Evolutionary conservation across 2,888 invertebrate genomes (phyloP).

Genomic region (Mechanitis mazaeus): DNA sequence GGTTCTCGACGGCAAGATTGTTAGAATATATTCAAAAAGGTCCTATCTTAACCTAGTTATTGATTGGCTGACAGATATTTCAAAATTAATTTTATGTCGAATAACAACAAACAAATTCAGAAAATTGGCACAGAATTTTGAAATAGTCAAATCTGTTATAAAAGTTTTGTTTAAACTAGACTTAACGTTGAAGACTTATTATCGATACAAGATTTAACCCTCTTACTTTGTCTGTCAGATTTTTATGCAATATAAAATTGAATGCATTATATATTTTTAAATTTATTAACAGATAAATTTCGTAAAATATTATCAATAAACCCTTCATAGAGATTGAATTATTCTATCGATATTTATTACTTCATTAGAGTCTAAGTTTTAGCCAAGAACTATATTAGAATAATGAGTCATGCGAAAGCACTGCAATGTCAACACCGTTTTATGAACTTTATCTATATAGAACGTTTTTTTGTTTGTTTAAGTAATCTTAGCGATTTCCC

Average conservation of each 20-base stretch:
- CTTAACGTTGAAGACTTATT: too few species aligned
- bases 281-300: too few species aligned
- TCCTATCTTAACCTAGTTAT: background rate
- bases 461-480: background rate
- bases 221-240: too few species aligned
- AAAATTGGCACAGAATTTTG: background rate
- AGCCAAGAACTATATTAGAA: slow-evolving; percentile 2
- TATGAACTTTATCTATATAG: slow-evolving; percentile 7
- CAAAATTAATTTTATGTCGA: too few species aligned
- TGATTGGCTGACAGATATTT: background rate
- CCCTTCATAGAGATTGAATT: background rate
- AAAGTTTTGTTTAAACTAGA: too few species aligned
- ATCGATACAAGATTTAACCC: background rate
- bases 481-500: slow-evolving; percentile 1
- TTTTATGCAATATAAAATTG: too few species aligned
- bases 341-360: background rate
- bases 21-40: background rate
- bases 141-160: background rate
- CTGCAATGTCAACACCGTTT: slow-evolving; percentile 2
- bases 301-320: too few species aligned
- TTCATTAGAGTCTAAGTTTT: background rate
- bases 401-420: slow-evolving; percentile 5
- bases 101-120: background rate
- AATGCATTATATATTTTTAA: too few species aligned
- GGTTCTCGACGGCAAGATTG: background rate